Evolutionary conservation across 92 coral and sea anemone genomes (phyloP).

Genomic region (Isaurus tuberculatus): DNA sequence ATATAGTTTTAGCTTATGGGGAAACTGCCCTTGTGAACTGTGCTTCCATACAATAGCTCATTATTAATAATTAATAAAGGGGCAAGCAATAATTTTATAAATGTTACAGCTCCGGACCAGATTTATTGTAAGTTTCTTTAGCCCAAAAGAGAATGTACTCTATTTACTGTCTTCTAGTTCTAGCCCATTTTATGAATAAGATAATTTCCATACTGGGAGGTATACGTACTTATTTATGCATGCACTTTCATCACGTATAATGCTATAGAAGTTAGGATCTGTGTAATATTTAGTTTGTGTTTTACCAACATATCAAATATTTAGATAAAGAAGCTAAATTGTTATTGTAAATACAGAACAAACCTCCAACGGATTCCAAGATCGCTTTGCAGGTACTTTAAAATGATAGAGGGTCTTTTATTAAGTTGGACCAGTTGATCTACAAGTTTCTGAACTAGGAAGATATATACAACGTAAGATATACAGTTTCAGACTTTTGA

Average conservation of each 20-base stretch:
- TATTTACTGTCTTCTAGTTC: conserved; percentile 3
- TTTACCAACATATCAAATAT: no score
- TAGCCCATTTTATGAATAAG: background rate
- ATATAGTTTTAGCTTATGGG: conserved; percentile 3
- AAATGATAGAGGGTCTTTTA: background rate
- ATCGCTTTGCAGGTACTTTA: background rate
- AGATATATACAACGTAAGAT: background rate
- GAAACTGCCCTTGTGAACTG: conserved; percentile 9
- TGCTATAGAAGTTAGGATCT: background rate
- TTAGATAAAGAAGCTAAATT: no score
- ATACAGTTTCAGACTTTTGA: background rate
- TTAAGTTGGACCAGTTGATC: background rate
- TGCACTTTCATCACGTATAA: conserved; percentile 6
- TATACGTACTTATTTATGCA: background rate
- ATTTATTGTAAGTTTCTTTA: background rate
- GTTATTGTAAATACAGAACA: background rate
- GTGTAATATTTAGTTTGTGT: no score
- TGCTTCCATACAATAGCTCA: background rate
- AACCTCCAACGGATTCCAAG: background rate
- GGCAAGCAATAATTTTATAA: background rate
- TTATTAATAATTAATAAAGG: background rate
- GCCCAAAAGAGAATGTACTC: background rate
- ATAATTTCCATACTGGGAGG: background rate
- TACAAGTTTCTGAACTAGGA: background rate
- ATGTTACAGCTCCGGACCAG: background rate